Base-by-base conservation (phyloP, 1,140 invertebrate genomes). In the Olivierus martensii region DNA sequence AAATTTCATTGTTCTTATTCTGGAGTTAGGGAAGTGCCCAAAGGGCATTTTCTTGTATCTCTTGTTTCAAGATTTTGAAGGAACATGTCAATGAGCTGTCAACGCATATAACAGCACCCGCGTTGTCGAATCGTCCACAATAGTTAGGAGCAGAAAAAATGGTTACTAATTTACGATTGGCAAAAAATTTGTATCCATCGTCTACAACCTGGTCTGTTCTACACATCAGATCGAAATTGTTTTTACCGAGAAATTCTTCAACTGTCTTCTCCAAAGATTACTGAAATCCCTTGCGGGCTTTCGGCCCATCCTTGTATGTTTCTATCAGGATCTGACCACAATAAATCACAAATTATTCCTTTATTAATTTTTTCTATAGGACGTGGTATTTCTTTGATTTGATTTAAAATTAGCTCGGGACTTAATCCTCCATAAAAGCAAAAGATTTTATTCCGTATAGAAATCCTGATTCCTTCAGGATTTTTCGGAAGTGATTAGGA, bases 111-210 rank as follows among this genome's bases (percentile, higher is more conserved):
- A 99, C 96, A 65, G 94, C 93, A 63, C 93, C 94, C 78, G 98
- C 93, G 74, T 99, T 99, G 65, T 93, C 94, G 76, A 94, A 98
- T 65, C 93, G 83, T 75, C 98, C 98, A 75, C 94, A 99, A 73
- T 99, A 98, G 75, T 99, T 99, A 55, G 94, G 94, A 59, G 94
- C 94, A 65, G 91, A 96, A 75, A 98, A 99, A 68, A 98, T 96
- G 63, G 94, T 99, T 61, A 98, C 93, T 61, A 98, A 94, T 70
- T 97, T 95, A 62, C 91, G 80, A 70, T 98, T 93, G 72, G 97
- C 93, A 79, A 90, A 96, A 93, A 93, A 98, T 72, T 97, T 98
- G 71, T 96, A 98, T 59, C 94, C 94, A 77, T 99, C 95, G 95
- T 99, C 99, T 51, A 99, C 95, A 62, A 99, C 79, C 71, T 99